Conservation (phyloP, 1,140 invertebrate species). For the Trichogramma pretiosum region DNA sequence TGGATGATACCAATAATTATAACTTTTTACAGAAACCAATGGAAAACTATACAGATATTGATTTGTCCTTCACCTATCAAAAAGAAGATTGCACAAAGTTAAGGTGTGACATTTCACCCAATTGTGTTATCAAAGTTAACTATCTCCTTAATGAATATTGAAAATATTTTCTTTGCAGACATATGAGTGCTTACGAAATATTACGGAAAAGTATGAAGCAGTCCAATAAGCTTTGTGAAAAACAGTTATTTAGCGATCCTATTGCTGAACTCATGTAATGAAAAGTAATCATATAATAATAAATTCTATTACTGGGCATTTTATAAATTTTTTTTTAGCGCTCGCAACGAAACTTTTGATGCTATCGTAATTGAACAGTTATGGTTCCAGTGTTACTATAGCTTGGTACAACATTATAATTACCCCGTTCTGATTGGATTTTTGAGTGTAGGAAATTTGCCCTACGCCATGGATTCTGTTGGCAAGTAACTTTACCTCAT, state of each 20-base stretch:
- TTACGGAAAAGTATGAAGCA: conserved; percentile 29
- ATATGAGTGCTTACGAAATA: conserved; percentile 28
- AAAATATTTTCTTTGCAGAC: conserved; percentile 27
- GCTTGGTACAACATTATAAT: conserved; percentile 34
- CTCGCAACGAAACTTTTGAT: conserved; percentile 31
- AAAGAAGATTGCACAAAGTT: conserved; percentile 28
- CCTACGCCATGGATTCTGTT: conserved; percentile 38
- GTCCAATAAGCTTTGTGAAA: conserved; percentile 29
- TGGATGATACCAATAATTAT: too few species aligned
- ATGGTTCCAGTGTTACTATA: conserved; percentile 40
- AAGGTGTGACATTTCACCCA: conserved; percentile 26
- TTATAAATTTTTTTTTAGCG: too few species aligned
- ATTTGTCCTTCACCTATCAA: conserved; percentile 32
- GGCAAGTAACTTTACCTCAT: conserved; percentile 29
- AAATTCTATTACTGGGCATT: background rate
- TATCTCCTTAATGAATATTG: too few species aligned
- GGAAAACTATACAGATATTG: conserved; percentile 32
- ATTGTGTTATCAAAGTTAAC: too few species aligned
- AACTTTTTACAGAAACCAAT: conserved; percentile 23
- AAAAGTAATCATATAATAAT: conserved; percentile 19
- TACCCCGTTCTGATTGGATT: conserved; percentile 37
- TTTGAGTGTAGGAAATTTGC: conserved; percentile 38
- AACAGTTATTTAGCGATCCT: conserved; percentile 29
- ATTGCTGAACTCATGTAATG: conserved; percentile 26
- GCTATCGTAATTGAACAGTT: conserved; percentile 38